Evolutionary conservation across 2,888 invertebrate species (phyloP).

Genomic region (Tinea semifulvella): DNA sequence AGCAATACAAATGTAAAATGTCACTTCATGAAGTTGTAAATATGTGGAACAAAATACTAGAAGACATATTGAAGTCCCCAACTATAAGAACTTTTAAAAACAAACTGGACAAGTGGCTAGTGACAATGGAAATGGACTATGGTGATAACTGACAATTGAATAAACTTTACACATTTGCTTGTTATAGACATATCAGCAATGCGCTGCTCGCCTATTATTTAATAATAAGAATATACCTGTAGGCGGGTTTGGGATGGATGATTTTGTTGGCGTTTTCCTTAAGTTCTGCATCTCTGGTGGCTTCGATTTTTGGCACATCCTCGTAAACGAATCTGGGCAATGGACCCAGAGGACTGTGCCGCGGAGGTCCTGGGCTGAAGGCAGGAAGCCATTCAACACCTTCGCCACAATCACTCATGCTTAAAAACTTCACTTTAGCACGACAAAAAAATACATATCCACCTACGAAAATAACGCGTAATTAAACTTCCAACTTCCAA

Average conservation of each 20-base stretch:
- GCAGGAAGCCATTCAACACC: conserved; percentile 62
- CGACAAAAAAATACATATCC: conserved; percentile 2
- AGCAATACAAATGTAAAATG: too few relatives aligned
- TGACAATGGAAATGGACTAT: too few relatives aligned
- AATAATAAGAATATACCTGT: too few relatives aligned
- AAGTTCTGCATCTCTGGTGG: conserved; percentile 51
- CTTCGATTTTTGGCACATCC: conserved; percentile 50
- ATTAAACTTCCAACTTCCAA: background rate
- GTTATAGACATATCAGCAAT: too few relatives aligned
- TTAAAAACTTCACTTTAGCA: background rate
- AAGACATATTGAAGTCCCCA: too few relatives aligned
- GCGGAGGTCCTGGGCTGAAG: conserved; percentile 59
- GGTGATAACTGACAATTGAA: too few relatives aligned
- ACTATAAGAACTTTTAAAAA: too few relatives aligned
- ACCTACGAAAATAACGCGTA: conserved; percentile 3
- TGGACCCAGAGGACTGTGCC: conserved; percentile 58
- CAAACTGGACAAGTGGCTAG: too few relatives aligned
- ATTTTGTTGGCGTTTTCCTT: conserved; percentile 56
- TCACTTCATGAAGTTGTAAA: too few relatives aligned
- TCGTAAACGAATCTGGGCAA: conserved; percentile 59
- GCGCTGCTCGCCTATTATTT: too few relatives aligned
- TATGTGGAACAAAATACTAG: too few relatives aligned
- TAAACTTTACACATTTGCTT: too few relatives aligned
- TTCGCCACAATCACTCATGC: conserved; percentile 56
- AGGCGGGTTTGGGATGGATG: conserved; percentile 66